Evolutionary conservation across 2,888 invertebrate genomes (phyloP), one percentile per base, ranked within the genome.

Genomic region (Periphyllus acericola): DNA sequence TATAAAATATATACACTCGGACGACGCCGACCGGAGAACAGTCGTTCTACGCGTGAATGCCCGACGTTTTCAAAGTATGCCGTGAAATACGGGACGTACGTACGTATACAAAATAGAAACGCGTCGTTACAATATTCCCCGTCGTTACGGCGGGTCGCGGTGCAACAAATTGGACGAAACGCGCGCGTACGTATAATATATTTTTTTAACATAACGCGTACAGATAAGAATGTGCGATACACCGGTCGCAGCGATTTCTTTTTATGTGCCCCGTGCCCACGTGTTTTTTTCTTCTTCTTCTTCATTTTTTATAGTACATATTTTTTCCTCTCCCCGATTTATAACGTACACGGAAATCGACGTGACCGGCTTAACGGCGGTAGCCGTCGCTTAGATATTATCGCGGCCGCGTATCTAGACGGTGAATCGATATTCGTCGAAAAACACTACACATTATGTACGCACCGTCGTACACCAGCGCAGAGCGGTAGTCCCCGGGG

Each of bases 371-470:
- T 78, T 78, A 85, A 85, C 85, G 78, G 85, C 85, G 78, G 85
- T 85, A 85, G 85, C 84, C 72, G 83, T 60, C 84, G 85, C 66
- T 68, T n/a, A 78, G 78, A 86, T 71, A 71, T 79, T 71, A 86
- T 86, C 85, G 85, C 68, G 25, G n/a, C 14, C 52, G 52, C 66
- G 14, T 79, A 86, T 86, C 78, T n/a, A 60, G 40, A 68, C 46
- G 68, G 79, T 55, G 71, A 71, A 86, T 86, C 85, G 85, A 86
- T 79, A 68, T 86, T 36, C 79, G 76, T 75, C 60, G 52, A 55
- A 82, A 46, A 80, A 66, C 52, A 78, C 32, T 32, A 78, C 25
- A 29, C 55, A 32, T n/a, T 55, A 78, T 55, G 32, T 71, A 71
- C 32, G 34, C 11, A 21, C 34, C 55, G 78, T 32, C 1, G 78